Base-by-base conservation (phyloP, 2,113 vertebrate species). In the Nansenia antarctica region DNA sequence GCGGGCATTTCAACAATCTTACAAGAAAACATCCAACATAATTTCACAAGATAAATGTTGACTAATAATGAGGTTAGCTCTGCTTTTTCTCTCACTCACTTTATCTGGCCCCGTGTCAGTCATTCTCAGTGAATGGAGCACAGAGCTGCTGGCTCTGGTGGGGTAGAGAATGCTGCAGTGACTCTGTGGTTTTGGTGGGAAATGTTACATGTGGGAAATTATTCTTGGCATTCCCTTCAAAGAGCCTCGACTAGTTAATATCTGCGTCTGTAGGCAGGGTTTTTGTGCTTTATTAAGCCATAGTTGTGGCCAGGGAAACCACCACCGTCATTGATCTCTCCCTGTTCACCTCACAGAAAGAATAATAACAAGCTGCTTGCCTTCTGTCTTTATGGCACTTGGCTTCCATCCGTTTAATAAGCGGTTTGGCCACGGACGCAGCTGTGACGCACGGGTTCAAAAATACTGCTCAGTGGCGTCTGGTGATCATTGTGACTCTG, bases 121-220 rank as follows among this genome's bases (percentile, higher is more conserved):
- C 34, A 30, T 14, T 58, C 26, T 31, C 35, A 54, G 39, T 57
- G 63, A 64, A 29, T 27, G 14, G 20, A 8, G 49, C 20, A 39
- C 53, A 47, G 34, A 55, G 20, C 45, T 18, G n/a, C 9, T 7
- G 37, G 18, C 29, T 24, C 29, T 62, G 72, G 67, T 60, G 72
- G 78, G 74, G 78, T 72, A 67, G 62, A 30, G 34, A 74, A 34
- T 69, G 69, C 70, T 62, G 65, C 77, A 73, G 74, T 63, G 67
- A 82, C 45, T 69, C 69, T 84, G 85, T 82, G 90, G 90, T 86
- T 91, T 89, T 83, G 62, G 78, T 87, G 85, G 88, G 87, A 86
- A 89, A 85, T 85, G 84, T 87, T 88, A 86, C 87, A 90, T 91
- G 84, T 92, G 89, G 91, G 89, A 91, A 92, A 91, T 92, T 91